Evolutionary conservation across 2,113 vertebrate genomes (phyloP).

Genomic region (Ciconia stormi): DNA sequence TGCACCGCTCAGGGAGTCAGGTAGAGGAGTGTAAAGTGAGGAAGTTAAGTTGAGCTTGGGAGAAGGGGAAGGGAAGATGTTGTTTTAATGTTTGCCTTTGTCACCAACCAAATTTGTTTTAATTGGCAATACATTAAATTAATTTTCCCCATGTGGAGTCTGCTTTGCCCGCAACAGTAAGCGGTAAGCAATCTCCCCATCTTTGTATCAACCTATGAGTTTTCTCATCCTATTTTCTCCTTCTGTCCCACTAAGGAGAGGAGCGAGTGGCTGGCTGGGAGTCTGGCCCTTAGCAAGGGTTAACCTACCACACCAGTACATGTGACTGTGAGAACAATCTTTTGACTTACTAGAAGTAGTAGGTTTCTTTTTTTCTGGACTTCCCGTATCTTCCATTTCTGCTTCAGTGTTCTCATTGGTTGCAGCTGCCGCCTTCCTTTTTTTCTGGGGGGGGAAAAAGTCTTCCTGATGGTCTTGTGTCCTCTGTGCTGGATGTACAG

Average conservation of each 20-base stretch:
- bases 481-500: background rate
- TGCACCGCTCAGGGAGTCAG: background rate
- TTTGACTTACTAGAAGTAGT: conserved; percentile 64
- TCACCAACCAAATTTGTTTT: background rate
- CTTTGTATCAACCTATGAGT: background rate
- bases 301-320: background rate
- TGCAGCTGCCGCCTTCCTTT: conserved; percentile 50
- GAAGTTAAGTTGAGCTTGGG: background rate
- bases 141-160: background rate
- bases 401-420: background rate
- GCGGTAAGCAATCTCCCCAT: background rate
- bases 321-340: background rate
- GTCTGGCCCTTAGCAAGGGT: background rate
- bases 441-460: background rate
- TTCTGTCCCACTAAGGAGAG: background rate
- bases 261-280: background rate
- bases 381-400: conserved; percentile 42
- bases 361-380: background rate
- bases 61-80: background rate
- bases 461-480: background rate
- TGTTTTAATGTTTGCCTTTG: background rate
- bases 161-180: background rate
- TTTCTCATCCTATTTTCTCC: background rate
- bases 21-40: background rate
- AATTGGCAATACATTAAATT: background rate